Percentiles rank a stretch among this genome's conserved stretches.
Conservation (phyloP, 2,888 invertebrate species). For the Smittia sp. region DNA sequence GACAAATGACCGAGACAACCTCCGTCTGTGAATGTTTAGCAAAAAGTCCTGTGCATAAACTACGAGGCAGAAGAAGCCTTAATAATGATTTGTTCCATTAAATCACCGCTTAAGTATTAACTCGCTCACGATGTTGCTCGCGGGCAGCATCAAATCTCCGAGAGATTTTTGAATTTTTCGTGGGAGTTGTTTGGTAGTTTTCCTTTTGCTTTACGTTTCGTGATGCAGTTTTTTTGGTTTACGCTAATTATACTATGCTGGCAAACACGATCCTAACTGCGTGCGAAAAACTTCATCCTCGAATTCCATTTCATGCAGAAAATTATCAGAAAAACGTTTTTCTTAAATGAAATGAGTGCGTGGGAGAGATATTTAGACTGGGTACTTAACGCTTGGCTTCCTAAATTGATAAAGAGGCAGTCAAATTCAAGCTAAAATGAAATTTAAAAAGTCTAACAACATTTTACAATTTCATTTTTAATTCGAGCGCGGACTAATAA, state of each 20-base stretch:
- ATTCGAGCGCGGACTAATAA: no score
- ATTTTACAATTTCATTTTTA: no score
- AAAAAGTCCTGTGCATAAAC: no score
- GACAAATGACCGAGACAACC: no score
- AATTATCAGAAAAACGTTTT: neutral
- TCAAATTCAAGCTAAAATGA: no score
- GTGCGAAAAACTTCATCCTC: neutral
- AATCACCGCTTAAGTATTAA: constrained; percentile 11
- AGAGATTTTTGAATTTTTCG: constrained; percentile 10
- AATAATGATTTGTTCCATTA: constrained; percentile 7
- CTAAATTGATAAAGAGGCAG: no score
- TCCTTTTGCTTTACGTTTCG: constrained; percentile 1
- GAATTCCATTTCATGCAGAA: neutral
- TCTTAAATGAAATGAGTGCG: neutral
- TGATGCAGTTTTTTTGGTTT: neutral
- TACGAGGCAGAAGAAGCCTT: neutral
- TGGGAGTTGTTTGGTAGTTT: constrained; percentile 26
- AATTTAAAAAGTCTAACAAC: no score
- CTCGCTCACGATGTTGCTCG: constrained; percentile 16
- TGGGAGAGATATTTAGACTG: neutral
- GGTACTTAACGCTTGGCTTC: no score
- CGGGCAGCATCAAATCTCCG: neutral
- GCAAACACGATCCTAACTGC: neutral
- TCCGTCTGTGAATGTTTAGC: no score
- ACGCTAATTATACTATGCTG: neutral